A percentile compares a stretch with the other conserved stretches of the same genome.
Conservation (phyloP, 2,113 vertebrate genomes). For the Theristicus caerulescens region DNA sequence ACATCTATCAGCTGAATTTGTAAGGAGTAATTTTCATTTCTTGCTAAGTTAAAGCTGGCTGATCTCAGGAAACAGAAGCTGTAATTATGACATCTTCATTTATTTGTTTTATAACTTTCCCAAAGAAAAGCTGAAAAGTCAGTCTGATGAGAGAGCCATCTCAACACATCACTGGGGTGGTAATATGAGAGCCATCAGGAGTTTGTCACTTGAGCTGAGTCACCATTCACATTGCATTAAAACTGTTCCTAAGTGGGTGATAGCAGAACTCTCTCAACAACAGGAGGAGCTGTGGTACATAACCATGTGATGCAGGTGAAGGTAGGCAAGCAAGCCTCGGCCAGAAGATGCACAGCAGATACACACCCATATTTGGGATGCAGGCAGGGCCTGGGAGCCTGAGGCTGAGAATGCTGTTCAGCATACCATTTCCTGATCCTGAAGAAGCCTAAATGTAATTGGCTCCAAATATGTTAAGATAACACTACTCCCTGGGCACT, state of each 20-base stretch:
- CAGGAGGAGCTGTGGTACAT: neutral
- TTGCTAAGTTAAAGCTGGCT: neutral
- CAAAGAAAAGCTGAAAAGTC: neutral
- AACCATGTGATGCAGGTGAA: accelerated
- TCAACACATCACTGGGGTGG: neutral
- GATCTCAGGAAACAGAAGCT: neutral
- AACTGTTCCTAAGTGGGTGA: neutral
- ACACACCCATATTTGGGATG: neutral
- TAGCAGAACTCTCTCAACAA: neutral
- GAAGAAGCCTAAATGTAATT: neutral
- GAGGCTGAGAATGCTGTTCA: neutral
- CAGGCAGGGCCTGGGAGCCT: neutral
- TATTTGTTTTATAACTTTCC: neutral
- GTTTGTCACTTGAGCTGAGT: neutral
- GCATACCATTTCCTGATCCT: neutral
- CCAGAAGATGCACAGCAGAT: neutral
- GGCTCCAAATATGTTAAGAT: neutral
- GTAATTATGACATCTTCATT: neutral
- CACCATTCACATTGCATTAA: neutral
- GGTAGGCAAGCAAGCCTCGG: neutral
- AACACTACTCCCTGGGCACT: neutral
- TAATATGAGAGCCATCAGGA: neutral
- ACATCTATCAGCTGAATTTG: neutral
- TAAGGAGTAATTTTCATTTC: neutral
- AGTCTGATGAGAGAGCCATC: neutral